Evolutionary conservation across 2,113 vertebrate genomes (phyloP).

Genomic region (Macroglossus sobrinus): DNA sequence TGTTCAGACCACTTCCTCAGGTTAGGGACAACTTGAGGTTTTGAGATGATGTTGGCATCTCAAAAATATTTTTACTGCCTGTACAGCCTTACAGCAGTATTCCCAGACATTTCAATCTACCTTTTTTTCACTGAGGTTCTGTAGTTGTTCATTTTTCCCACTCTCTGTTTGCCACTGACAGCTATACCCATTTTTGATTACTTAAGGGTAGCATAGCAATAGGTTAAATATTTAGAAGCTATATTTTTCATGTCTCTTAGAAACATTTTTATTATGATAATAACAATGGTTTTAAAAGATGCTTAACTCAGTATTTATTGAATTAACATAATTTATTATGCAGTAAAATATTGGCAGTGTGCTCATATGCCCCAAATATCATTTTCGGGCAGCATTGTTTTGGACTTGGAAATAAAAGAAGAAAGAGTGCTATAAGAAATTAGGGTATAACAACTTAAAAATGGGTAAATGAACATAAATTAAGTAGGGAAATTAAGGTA

Average conservation of each 20-base stretch:
- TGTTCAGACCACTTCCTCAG: background rate
- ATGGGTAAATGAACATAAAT: background rate
- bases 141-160: background rate
- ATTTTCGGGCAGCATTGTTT: conserved; percentile 38
- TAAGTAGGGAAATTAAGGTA: background rate
- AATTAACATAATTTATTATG: background rate
- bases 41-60: background rate
- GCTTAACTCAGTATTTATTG: background rate
- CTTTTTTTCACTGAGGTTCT: background rate
- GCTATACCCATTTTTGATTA: background rate
- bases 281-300: conserved; percentile 1
- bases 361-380: background rate
- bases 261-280: conserved; percentile 58
- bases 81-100: background rate
- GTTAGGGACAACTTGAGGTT: background rate
- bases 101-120: background rate
- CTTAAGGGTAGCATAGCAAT: background rate
- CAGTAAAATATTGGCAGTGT: background rate
- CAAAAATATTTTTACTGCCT: background rate
- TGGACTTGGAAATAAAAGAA: conserved; percentile 16
- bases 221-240: background rate
- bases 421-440: background rate
- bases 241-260: conserved; percentile 18
- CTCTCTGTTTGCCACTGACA: background rate
- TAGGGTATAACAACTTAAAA: conserved; percentile 26